phyloP scores from a whole-genome alignment of 2,888 invertebrate species.

The Chymomyza caudatula region DNA sequence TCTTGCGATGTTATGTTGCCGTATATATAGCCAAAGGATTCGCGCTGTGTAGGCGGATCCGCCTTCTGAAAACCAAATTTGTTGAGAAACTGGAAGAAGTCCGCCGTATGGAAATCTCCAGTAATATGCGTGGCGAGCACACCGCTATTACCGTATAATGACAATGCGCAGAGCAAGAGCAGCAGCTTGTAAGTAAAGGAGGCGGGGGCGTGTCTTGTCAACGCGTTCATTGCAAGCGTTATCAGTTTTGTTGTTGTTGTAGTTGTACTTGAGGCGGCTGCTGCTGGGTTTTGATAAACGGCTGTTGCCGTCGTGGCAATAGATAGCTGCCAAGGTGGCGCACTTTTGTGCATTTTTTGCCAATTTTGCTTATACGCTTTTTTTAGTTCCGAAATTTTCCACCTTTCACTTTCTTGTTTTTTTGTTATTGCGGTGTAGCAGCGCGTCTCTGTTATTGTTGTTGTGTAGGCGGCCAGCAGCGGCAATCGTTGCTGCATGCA shows the following conservation, averaged over 20 bases:
- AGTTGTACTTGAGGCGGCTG: slow-evolving; percentile 2
- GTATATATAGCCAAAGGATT: slow-evolving; percentile 96
- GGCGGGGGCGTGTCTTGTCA: slow-evolving; percentile 24
- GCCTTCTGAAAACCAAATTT: slow-evolving; percentile 99
- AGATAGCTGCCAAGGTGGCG: slow-evolving; percentile 57
- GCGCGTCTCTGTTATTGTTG: not conserved
- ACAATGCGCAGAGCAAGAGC: slow-evolving; percentile 4
- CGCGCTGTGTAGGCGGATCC: slow-evolving; percentile 85
- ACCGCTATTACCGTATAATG: not conserved
- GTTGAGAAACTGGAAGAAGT: slow-evolving; percentile 93
- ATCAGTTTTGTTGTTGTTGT: slow-evolving; percentile 24
- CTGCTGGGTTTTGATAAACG: no score
- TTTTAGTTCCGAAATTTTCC: slow-evolving; percentile 43
- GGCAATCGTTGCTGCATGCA: not conserved
- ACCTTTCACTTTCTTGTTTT: slow-evolving; percentile 31
- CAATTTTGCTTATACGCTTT: slow-evolving; percentile 18
- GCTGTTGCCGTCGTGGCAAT: slow-evolving; percentile 44
- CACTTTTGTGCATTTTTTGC: slow-evolving; percentile 60
- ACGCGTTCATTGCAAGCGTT: slow-evolving; percentile 34
- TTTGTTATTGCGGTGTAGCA: not conserved
- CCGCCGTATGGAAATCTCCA: slow-evolving; percentile 83
- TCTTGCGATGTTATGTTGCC: slow-evolving; percentile 92
- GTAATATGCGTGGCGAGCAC: slow-evolving; percentile 80
- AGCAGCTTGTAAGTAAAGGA: slow-evolving; percentile 12
- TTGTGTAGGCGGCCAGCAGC: not conserved